phyloP scores from a whole-genome alignment of 2,888 invertebrate species.

The Sinelater perroti region DNA sequence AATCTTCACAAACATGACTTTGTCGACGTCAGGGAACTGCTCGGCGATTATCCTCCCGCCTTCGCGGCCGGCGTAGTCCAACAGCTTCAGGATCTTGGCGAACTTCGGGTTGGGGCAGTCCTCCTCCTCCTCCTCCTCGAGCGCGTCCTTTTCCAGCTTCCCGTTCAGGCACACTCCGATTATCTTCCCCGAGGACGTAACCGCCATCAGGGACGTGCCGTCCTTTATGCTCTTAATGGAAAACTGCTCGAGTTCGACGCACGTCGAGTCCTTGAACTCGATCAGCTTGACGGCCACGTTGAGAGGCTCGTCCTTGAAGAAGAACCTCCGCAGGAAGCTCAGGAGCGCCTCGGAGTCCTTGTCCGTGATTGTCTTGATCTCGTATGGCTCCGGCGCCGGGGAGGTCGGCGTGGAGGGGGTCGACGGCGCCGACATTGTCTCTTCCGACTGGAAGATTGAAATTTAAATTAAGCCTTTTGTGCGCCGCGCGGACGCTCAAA shows the following conservation, averaged over 20 bases:
- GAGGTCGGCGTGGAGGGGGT: conserved; percentile 54
- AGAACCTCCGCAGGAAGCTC: conserved; percentile 67
- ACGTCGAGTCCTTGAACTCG: conserved; percentile 67
- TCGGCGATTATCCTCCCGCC: conserved; percentile 62
- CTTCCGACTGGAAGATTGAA: conserved; percentile 37
- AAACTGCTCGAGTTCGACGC: conserved; percentile 70
- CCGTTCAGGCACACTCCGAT: conserved; percentile 55
- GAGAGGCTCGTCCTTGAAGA: conserved; percentile 78
- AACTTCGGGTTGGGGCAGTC: conserved; percentile 69
- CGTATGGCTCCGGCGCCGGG: conserved; percentile 57
- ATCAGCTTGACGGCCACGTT: conserved; percentile 71
- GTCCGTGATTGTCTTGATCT: conserved; percentile 61
- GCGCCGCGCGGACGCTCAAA: too few relatives aligned
- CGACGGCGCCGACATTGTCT: conserved; percentile 50
- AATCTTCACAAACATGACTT: conserved; percentile 69
- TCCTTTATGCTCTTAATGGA: conserved; percentile 65
- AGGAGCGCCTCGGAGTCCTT: conserved; percentile 64
- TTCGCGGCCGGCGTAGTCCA: conserved; percentile 66
- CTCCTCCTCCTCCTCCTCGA: conserved; percentile 63
- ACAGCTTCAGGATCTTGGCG: conserved; percentile 68
- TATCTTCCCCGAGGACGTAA: conserved; percentile 65
- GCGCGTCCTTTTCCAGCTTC: conserved; percentile 53
- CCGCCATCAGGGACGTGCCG: conserved; percentile 70
- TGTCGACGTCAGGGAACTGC: conserved; percentile 65
- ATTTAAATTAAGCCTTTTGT: neutral